Evolutionary conservation across 2,797 vertebrate species (phyloP).

Genomic region (Heteromormyrus szaboi): DNA sequence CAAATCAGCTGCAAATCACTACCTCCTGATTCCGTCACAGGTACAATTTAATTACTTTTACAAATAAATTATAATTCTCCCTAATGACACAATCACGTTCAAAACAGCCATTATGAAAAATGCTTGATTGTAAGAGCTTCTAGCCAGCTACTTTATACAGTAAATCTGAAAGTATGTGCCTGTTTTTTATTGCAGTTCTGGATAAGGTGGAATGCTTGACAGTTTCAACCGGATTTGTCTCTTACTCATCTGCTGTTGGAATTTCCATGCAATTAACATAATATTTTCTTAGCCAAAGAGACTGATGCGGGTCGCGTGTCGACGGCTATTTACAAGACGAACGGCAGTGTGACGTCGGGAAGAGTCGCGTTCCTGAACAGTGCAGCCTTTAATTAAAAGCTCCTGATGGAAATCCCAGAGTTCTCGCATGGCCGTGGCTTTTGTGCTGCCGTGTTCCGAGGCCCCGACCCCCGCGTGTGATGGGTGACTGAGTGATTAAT

Average conservation of each 20-base stretch:
- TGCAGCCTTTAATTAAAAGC: slow-evolving; percentile 10
- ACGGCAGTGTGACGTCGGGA: not conserved
- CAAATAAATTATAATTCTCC: not conserved
- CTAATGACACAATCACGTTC: not conserved
- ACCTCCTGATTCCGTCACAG: not conserved
- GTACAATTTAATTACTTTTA: not conserved
- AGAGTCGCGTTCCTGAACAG: not conserved
- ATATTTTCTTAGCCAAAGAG: not conserved
- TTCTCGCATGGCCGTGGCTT: not conserved
- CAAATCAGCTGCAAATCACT: not conserved
- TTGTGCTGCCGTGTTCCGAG: not conserved
- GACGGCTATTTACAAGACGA: not conserved
- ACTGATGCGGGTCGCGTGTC: not conserved
- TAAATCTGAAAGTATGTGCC: not conserved
- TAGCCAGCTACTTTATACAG: not conserved
- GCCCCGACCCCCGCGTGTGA: not conserved
- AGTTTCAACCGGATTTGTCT: not conserved
- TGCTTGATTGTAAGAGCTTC: not conserved
- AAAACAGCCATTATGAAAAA: not conserved
- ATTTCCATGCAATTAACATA: not conserved
- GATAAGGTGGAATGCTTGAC: not conserved
- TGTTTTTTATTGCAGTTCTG: not conserved
- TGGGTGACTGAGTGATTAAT: slow-evolving; percentile 13
- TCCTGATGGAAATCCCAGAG: not conserved
- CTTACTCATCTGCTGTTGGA: not conserved